Evolutionary conservation across 2,888 invertebrate species (phyloP).

Genomic region (Panzeria rudis): DNA sequence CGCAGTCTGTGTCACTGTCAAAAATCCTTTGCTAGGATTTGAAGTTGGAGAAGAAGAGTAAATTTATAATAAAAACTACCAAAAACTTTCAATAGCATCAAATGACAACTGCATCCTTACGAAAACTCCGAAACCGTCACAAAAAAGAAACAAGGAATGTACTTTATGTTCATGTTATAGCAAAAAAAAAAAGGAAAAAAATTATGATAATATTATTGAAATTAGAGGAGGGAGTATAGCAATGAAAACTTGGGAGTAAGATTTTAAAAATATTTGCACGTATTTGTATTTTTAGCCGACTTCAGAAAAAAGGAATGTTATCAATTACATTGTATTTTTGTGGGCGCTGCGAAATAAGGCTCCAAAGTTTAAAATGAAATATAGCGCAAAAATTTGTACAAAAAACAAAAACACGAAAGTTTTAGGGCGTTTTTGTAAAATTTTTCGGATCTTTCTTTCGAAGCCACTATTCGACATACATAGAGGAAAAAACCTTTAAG

Average conservation of each 20-base stretch:
- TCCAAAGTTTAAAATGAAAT: too few species aligned
- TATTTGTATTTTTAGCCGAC: too few species aligned
- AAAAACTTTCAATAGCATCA: conserved; percentile 10
- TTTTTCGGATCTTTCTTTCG: too few species aligned
- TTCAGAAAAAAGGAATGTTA: too few species aligned
- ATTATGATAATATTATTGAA: conserved; percentile 7
- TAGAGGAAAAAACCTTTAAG: too few species aligned
- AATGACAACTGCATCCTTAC: conserved; percentile 45
- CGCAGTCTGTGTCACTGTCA: conserved; percentile 17
- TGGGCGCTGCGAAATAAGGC: too few species aligned
- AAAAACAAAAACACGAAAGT: too few species aligned
- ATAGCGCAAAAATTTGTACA: too few species aligned
- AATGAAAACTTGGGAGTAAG: not conserved
- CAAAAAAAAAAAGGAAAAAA: not conserved
- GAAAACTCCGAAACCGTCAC: not conserved
- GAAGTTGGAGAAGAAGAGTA: not conserved
- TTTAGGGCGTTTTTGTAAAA: too few species aligned
- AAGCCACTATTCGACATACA: too few species aligned
- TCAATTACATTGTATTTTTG: too few species aligned
- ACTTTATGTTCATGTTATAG: conserved; percentile 22
- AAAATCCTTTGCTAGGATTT: conserved; percentile 11
- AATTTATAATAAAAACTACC: conserved; percentile 39
- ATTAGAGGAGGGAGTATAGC: not conserved
- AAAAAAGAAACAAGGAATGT: not conserved
- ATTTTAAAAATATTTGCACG: not conserved